Evolutionary conservation across 2,888 invertebrate species (phyloP), one percentile per base, ranked within the genome.

Genomic region (Ashinkailepas kermadecensis): DNA sequence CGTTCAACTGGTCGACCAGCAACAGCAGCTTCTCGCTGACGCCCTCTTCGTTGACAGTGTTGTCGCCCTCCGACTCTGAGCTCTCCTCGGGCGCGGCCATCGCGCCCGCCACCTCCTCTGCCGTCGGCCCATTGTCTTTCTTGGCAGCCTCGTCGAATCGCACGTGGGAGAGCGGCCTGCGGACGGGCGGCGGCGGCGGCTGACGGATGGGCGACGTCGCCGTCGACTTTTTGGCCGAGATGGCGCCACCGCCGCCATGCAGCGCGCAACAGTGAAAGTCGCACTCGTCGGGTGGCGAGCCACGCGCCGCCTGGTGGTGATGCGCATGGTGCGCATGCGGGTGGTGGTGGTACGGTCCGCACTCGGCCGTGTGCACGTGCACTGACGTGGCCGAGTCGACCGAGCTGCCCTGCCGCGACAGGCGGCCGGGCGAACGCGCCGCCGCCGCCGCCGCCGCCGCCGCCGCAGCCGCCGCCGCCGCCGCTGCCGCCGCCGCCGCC

Each of bases 241-340:
- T 81, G 74, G 85, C 92, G 83, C 95, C 92, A 13, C 95, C 95
- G 88, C 95, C 96, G 88, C 96, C 95, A 91, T 96, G 96, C 86
- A 96, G 90, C 84, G 96, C 94, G 89, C 96, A 96, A 89, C 96
- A 96, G 88, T 96, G 96, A 89, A 96, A 96, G 90, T 96, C 96
- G 90, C 96, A 96, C 89, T 96, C 85, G 59, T 84, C 83, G 64
- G 83, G 82, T n/a, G 84, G 84, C 18, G 84, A 84, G 58, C 82
- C 83, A 13, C 84, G 81, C 70, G 81, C 82, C 81, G 82, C 81
- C 39, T 82, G 82, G 78, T 82, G 82, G 21, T 83, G 82, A 88
- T 93, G 94, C 85, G 90, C 90, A 81, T 84, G 84, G 87, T 90
- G 90, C 18, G 79, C 56, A 88, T 92, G 93, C 85, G 70, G 70